Conservation (phyloP, 2,113 vertebrate species). For the Pollimyrus isidori region DNA sequence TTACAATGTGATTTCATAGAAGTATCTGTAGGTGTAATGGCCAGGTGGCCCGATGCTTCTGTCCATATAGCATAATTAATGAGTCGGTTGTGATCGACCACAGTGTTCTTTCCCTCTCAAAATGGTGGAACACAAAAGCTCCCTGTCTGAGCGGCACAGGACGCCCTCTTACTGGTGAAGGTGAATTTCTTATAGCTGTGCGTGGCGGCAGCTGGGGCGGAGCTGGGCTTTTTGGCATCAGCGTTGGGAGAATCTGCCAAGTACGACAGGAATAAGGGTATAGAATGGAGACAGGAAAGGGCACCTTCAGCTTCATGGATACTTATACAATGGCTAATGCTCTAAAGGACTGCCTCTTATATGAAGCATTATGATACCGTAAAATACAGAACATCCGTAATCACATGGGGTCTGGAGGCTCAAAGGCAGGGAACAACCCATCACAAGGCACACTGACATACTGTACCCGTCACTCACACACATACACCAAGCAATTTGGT, state of each 20-base stretch:
- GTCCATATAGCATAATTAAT: background rate
- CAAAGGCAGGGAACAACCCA: too few species aligned
- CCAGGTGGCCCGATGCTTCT: background rate
- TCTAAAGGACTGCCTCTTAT: background rate
- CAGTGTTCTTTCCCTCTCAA: background rate
- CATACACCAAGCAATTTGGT: too few species aligned
- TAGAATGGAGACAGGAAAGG: background rate
- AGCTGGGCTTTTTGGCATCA: constrained; percentile 47
- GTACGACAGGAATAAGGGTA: background rate
- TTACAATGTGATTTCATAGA: too few species aligned
- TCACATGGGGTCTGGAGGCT: too few species aligned
- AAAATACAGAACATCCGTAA: background rate
- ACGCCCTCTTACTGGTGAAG: constrained; percentile 59
- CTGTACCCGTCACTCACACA: too few species aligned
- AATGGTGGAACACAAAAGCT: background rate
- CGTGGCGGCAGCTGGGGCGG: constrained; percentile 37
- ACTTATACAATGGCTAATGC: background rate
- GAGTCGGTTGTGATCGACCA: background rate
- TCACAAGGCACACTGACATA: too few species aligned
- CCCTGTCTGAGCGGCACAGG: background rate
- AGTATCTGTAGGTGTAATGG: background rate
- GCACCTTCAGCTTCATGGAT: background rate
- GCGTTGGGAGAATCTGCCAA: constrained; percentile 36
- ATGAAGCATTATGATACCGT: background rate
- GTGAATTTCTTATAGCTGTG: constrained; percentile 61